Conservation (phyloP, 2,113 vertebrate species). For the Lasiurus borealis region DNA sequence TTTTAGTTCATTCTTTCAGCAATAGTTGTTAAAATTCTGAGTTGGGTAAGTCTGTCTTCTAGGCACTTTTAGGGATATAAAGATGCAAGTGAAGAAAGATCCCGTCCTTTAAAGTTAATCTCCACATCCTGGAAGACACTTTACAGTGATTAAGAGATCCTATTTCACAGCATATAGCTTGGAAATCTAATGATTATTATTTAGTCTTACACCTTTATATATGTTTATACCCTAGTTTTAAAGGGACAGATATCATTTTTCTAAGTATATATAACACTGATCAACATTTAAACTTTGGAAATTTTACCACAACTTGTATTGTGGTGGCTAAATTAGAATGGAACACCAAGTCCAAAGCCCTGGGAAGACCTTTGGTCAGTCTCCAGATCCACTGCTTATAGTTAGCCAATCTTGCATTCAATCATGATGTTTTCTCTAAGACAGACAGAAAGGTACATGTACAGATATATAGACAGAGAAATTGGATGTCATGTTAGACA, state of each 20-base stretch:
- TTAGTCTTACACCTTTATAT: not conserved
- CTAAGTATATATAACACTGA: not conserved
- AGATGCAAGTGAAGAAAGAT: not conserved
- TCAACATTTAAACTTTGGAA: not conserved
- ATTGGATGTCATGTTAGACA: not conserved
- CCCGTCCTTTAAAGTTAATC: constrained; percentile 21
- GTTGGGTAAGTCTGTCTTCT: not conserved
- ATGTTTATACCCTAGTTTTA: not conserved
- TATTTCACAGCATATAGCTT: not conserved
- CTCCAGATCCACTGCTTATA: not conserved
- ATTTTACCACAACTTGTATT: not conserved
- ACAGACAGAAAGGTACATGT: too few relatives aligned
- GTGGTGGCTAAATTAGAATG: not conserved
- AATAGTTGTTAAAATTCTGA: constrained; percentile 38
- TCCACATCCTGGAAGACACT: not conserved
- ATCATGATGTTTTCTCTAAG: not conserved
- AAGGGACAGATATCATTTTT: not conserved
- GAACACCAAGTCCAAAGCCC: not conserved
- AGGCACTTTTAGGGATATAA: not conserved
- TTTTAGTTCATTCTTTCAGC: not conserved
- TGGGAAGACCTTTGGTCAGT: not conserved
- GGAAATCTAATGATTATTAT: not conserved
- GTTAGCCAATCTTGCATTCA: not conserved
- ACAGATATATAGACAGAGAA: not conserved
- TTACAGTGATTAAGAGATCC: constrained; percentile 21